Conservation (phyloP, 1,140 invertebrate genomes). For the Bombus consobrinus region DNA sequence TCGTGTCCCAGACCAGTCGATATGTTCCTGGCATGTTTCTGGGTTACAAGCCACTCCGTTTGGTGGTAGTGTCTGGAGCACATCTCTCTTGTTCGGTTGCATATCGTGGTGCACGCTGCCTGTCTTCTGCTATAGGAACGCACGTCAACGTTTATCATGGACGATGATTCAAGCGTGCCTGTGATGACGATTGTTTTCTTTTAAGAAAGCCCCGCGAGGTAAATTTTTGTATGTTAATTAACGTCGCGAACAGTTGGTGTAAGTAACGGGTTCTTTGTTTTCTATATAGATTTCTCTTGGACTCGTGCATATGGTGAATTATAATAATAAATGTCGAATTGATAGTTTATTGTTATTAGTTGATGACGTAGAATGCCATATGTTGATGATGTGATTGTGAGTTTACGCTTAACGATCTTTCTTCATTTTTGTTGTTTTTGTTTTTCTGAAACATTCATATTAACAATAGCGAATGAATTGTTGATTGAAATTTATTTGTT, state of each 20-base stretch:
- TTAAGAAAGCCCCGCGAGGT: conserved; percentile 41
- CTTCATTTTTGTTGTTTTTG: not conserved
- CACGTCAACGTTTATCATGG: conserved; percentile 13
- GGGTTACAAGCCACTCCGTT: conserved; percentile 62
- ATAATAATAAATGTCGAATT: not conserved
- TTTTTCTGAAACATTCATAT: not conserved
- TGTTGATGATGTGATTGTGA: not conserved
- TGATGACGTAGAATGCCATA: not conserved
- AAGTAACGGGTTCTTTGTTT: not conserved
- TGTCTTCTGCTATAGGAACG: not conserved
- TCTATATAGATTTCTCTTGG: not conserved
- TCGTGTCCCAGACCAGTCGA: conserved; percentile 50
- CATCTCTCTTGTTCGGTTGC: conserved; percentile 33
- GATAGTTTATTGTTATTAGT: not conserved
- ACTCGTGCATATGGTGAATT: not conserved
- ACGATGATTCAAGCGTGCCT: conserved; percentile 22
- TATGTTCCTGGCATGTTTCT: conserved; percentile 38
- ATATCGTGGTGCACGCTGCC: not conserved
- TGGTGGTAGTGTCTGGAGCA: conserved; percentile 59
- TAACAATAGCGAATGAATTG: not conserved
- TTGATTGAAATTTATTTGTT: not conserved
- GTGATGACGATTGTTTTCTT: conserved; percentile 30
- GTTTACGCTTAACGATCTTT: not conserved
- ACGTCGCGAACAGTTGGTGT: not conserved
- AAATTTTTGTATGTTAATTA: conserved; percentile 24